Base-by-base conservation (phyloP, 2,113 vertebrate genomes). In the Azemiops feae region DNA sequence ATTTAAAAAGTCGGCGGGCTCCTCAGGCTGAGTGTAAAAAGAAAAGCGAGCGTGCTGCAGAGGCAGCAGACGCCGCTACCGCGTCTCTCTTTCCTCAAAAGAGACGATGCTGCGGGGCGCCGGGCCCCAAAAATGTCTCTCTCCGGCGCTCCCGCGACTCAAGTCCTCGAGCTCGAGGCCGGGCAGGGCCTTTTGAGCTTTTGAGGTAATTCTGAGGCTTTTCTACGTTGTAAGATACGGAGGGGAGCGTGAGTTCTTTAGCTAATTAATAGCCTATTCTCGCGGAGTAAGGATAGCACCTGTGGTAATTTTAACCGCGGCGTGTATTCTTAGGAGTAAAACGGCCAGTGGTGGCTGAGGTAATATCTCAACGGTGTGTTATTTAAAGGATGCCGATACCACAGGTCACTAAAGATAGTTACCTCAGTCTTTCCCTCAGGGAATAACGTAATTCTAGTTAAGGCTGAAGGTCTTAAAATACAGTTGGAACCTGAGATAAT, bases 41-140 rank as follows among this genome's bases (percentile, higher is more conserved):
- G 6, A 55, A 5, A 55, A 39, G 69, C 16, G 1, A 34, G 64
- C 5, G 5, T 0, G 12, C 1, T n/a, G 11, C 4, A 2, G 5
- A 12, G 11, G 9, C 27, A 1, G 60, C 5, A 25, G 55, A 22
- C 55, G 4, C 1, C 0, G 30, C 27, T 2, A 30, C 14, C 5
- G 69, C n/a, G 5, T 20, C 18, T 39, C 14, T 39, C 5, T 2
- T 9, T 9, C 69, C 69, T 22, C 18, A 3, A 30, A 81, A 45
- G 45, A 1, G n/a, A 22, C 34, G 69, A 81, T 8, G 69, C 18
- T 39, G 69, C 2, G 69, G 69, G 69, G 69, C 18, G 34, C 34
- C 14, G 64, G n/a, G 5, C 5, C 7, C 16, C 0, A n/a, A 45
- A 45, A 30, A 11, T 22, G 25, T 25, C 8, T 14, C 11, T 64